phyloP scores from a whole-genome alignment of 2,888 invertebrate species.

The Athripsodes cinereus region DNA sequence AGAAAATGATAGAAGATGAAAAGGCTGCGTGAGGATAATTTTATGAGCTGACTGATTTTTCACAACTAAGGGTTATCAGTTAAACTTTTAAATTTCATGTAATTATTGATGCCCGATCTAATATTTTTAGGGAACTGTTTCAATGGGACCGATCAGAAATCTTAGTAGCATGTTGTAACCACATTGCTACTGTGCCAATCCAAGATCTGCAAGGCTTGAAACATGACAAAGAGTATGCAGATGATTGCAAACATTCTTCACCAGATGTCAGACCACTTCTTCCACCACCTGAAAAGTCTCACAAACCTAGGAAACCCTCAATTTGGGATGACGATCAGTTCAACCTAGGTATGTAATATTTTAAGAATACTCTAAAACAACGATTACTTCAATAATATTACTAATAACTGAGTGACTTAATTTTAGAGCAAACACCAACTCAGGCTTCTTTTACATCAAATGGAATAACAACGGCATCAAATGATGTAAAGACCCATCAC shows the following conservation, averaged over 20 bases:
- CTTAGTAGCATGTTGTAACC: constrained; percentile 51
- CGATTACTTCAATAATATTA: too few relatives aligned
- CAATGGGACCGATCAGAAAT: constrained; percentile 40
- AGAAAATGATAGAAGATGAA: constrained; percentile 10
- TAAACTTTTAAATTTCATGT: too few relatives aligned
- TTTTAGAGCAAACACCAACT: too few relatives aligned
- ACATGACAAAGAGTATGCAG: background rate
- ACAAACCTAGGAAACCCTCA: constrained; percentile 38
- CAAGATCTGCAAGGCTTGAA: background rate
- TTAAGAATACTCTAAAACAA: too few relatives aligned
- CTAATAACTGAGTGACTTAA: too few relatives aligned
- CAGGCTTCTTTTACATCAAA: too few relatives aligned
- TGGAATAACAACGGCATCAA: background rate
- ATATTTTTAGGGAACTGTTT: constrained; percentile 15
- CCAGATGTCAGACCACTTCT: constrained; percentile 19
- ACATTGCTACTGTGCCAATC: constrained; percentile 42
- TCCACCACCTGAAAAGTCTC: constrained; percentile 38
- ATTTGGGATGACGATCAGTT: constrained; percentile 35
- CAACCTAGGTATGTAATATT: background rate
- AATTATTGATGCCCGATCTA: background rate
- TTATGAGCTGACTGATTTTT: too few relatives aligned
- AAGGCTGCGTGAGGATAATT: constrained; percentile 7
- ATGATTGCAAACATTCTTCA: background rate
- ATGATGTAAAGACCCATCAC: background rate
- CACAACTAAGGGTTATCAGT: too few relatives aligned